Evolutionary conservation across 2,888 invertebrate genomes (phyloP).

Genomic region (Gastracanthus pulcherrimus): DNA sequence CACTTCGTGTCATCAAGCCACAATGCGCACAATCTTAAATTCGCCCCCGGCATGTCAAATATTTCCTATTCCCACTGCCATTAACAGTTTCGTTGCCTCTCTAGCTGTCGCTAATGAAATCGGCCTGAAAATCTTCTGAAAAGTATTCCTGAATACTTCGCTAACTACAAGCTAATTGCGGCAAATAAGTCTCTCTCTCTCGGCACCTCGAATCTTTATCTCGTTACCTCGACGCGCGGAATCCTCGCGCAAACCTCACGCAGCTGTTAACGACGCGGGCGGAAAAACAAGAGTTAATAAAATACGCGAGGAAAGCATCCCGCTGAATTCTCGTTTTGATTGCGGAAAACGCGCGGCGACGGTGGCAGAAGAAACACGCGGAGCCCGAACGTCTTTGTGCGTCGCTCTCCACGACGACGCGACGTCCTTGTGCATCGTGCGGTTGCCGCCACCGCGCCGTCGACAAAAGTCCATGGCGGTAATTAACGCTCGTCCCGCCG

Average conservation of each 20-base stretch:
- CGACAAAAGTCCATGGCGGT: slow-evolving; percentile 33
- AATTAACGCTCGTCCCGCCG: slow-evolving; percentile 50
- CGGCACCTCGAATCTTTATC: slow-evolving; percentile 40
- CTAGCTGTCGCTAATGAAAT: slow-evolving; percentile 34
- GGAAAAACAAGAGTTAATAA: slow-evolving; percentile 38
- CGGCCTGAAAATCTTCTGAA: slow-evolving; percentile 26
- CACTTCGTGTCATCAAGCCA: not conserved
- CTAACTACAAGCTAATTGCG: slow-evolving; percentile 44
- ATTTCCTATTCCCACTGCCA: not conserved
- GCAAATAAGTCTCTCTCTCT: slow-evolving; percentile 35
- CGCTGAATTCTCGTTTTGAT: slow-evolving; percentile 34
- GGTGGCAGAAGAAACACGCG: not conserved
- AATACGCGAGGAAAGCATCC: slow-evolving; percentile 9
- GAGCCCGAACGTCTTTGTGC: not conserved
- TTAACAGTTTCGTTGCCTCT: not conserved
- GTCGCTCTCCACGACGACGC: not conserved
- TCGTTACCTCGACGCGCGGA: slow-evolving; percentile 22
- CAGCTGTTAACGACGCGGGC: too few species aligned
- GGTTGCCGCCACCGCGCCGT: too few species aligned
- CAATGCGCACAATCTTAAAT: not conserved
- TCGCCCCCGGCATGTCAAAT: not conserved
- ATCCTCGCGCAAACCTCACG: too few species aligned
- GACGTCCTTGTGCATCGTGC: not conserved
- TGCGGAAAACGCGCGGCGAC: slow-evolving; percentile 10
- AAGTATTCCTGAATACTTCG: slow-evolving; percentile 39